Evolutionary conservation across 1,140 invertebrate species (phyloP).

Genomic region (Sweltsa coloradensis): DNA sequence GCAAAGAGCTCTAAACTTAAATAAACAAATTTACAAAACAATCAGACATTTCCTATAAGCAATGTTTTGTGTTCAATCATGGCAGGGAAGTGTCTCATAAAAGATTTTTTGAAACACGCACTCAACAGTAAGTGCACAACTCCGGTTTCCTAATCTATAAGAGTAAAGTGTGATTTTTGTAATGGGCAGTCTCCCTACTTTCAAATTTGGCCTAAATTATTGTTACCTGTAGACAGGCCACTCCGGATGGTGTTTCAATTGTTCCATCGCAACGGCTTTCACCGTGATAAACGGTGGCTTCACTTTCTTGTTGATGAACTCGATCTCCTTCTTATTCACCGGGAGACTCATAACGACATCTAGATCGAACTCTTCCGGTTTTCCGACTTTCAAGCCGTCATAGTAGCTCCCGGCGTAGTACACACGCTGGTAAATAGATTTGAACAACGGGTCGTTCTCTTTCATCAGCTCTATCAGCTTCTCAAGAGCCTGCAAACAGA

Average conservation of each 20-base stretch:
- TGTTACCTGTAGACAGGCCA: conserved; percentile 8
- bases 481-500: conserved; percentile 14
- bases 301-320: conserved; percentile 3
- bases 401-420: conserved; percentile 38
- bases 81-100: no score
- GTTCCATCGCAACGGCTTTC: conserved; percentile 6
- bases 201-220: no score
- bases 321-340: conserved; percentile 25
- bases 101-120: no score
- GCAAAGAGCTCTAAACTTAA: no score
- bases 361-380: conserved; percentile 40
- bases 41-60: no score
- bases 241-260: conserved; percentile 1
- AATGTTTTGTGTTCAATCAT: no score
- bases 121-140: no score
- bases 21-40: no score
- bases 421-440: conserved; percentile 21
- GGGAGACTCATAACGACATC: conserved; percentile 35
- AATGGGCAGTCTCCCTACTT: no score
- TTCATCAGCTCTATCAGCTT: conserved; percentile 21
- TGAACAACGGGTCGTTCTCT: conserved; percentile 23
- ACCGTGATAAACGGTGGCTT: conserved; percentile 13
- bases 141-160: no score
- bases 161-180: no score
- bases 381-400: conserved; percentile 35